A percentile compares a stretch with the other conserved stretches of the same genome.
phyloP scores from a whole-genome alignment of 30 jellyfish, hydroid and myxozoan species.

The Cassiopea xamachana region DNA sequence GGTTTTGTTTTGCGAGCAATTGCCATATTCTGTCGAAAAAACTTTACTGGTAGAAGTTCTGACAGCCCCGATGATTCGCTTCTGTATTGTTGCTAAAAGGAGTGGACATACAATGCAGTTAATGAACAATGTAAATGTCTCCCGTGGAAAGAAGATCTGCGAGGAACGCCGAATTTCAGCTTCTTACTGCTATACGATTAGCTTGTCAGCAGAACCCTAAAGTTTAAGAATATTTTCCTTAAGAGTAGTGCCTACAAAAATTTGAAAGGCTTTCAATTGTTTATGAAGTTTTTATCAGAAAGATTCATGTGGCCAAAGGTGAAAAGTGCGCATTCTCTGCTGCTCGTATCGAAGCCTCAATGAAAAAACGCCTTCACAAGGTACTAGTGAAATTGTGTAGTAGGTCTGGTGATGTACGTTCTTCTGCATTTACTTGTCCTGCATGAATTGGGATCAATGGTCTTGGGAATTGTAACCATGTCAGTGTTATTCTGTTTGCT shows the following conservation, averaged over 20 bases:
- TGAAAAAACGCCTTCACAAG: constrained; percentile 18
- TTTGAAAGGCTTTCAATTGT: constrained; percentile 54
- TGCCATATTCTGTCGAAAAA: constrained; percentile 59
- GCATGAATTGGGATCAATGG: constrained; percentile 24
- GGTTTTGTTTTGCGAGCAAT: constrained; percentile 55
- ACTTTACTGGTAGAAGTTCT: not conserved
- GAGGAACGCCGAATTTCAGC: constrained; percentile 46
- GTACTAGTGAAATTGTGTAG: constrained; percentile 15
- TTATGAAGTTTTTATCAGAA: constrained; percentile 39
- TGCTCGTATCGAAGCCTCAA: constrained; percentile 38
- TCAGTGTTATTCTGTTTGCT: constrained; percentile 48
- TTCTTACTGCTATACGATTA: constrained; percentile 47
- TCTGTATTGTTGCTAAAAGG: constrained; percentile 3
- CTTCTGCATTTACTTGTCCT: constrained; percentile 56
- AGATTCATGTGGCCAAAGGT: constrained; percentile 40
- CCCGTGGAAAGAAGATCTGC: constrained; percentile 62
- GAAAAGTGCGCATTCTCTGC: constrained; percentile 11
- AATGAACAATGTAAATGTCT: constrained; percentile 27
- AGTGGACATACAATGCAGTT: constrained; percentile 37
- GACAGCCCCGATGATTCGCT: constrained; percentile 8
- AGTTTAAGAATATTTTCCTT: constrained; percentile 17
- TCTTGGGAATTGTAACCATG: constrained; percentile 51
- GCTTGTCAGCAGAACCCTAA: constrained; percentile 47
- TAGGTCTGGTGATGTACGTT: constrained; percentile 33
- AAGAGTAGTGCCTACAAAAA: constrained; percentile 31